Base-by-base conservation (phyloP, 2,113 vertebrate species). In the Colossoma macropomum region DNA sequence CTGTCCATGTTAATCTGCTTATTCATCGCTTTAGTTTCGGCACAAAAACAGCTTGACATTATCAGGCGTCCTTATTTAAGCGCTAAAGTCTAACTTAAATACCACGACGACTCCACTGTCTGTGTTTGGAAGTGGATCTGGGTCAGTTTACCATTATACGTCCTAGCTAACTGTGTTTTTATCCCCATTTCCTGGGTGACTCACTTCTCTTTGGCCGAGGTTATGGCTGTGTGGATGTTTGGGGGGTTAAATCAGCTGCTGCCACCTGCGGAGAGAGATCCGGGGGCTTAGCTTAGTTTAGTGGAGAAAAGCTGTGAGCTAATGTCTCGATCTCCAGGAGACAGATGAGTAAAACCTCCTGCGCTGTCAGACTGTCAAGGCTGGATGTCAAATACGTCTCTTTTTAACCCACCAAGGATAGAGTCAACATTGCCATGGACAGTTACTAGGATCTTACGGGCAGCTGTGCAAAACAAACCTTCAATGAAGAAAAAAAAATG, bases 291-390 rank as follows among this genome's bases (percentile, higher is more conserved):
- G 65, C 23, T 56, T 56, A 17, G 63, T 38, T 6, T 30, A 66
- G 63, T 68, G 65, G 30, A 68, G 30, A 66, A 28, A 25, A 27
- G 11, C 63, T 28, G 48, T 59, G 48, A 79, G 65, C 38, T 70
- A 30, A 79, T 41, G 65, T 79, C 65, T 79, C 30, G 23, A 13
- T 41, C 52, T 41, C 21, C 30, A 68, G 30, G 65, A 68, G 65
- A 34, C 30, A 25, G 17, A 79, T 69, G 66, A 52, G 6, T 34
- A 38, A 59, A 25, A 3, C 15, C 28, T 68, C 7, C 27, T 66
- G 75, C 15, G 1, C 63, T 30, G 63, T 66, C 28, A 0, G 4
- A 17, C 27, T 15, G 8, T 52, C 50, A 11, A 9, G 41, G 9
- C 41, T 45, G 41, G 41, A 45, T 45, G 1, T 6, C 10, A 45